Conservation (phyloP, 1,140 invertebrate species). For the Cherax destructor region DNA sequence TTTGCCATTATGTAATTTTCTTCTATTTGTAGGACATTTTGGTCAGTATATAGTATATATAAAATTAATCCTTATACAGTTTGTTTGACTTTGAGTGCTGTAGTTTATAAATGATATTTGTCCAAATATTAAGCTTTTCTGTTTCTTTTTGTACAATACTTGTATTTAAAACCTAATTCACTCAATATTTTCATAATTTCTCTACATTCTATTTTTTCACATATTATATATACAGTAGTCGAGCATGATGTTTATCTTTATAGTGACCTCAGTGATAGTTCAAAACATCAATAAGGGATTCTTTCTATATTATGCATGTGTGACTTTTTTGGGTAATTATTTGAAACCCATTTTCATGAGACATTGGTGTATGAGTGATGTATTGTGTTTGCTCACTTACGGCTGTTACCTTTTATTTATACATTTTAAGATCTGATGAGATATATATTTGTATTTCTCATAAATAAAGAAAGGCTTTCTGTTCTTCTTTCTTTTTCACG, state of each 20-base stretch:
- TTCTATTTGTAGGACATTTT: background rate
- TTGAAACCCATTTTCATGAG: background rate
- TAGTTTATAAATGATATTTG: background rate
- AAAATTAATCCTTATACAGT: background rate
- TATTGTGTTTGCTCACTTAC: background rate
- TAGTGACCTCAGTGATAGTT: background rate
- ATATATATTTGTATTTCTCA: background rate
- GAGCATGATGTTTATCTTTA: too few relatives aligned
- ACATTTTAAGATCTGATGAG: background rate
- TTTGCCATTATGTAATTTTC: background rate
- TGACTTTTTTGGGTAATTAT: background rate
- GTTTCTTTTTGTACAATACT: background rate
- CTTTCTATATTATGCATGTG: background rate
- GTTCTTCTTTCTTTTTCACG: conserved; percentile 28
- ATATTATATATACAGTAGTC: too few relatives aligned
- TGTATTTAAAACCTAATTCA: background rate
- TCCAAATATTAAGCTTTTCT: background rate
- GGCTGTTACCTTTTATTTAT: background rate
- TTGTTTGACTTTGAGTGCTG: background rate
- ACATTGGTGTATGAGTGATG: background rate
- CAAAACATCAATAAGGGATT: background rate
- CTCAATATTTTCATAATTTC: background rate
- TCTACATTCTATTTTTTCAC: too few relatives aligned
- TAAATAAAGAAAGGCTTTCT: conserved; percentile 13
- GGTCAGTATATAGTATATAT: background rate